Base-by-base conservation (phyloP, 2,797 vertebrate species). In the Tadarida brasiliensis region DNA sequence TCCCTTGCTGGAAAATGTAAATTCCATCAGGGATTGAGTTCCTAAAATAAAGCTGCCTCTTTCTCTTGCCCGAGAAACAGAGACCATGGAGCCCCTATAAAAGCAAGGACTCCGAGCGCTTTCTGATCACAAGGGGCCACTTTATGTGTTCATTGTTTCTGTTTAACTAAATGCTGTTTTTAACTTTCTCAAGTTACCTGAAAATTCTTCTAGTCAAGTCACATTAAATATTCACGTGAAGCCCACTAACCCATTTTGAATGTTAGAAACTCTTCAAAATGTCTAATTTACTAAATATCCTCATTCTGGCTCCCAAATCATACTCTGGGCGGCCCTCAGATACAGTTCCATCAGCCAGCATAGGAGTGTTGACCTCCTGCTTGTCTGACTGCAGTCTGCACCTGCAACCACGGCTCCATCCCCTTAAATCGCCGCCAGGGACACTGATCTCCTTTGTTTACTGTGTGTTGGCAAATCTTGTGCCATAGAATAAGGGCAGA, bases 1-100 rank as follows among this genome's bases (percentile, higher is more conserved):
- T 91, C 84, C 49, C 68, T 94, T 86, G 70, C 77, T 94, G 91
- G 68, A 94, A 93, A 90, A 97, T 90, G 87, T 90, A 68, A 96
- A 84, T 94, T 96, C 70, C 87, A 54, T 67, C 30, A 57, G 88
- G 33, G 10, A 84, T 87, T 92, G 77, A 35, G 61, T 83, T 96
- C 85, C 96, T 26, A 94, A 49, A 88, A 54, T 6, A 57, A 93
- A 78, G 51, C 44, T 88, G 74, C 17, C 94, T 82, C 70, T 92
- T 35, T 73, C 81, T 74, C 39, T 44, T 7, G 82, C 81, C 57
- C 8, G 26, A 86, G 73, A 95, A 96, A 90, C 39, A 65, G 68
- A 30, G 44, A 59, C 61, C 63, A 47, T 1, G 3, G 80, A 77
- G 39, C 16, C 30, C 22, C 85, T 49, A 1, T 56, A 28, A 57